Percentiles rank a stretch among this genome's conserved stretches.
phyloP scores from a whole-genome alignment of 2,888 invertebrate species.

The Perizoma flavofasciatum region DNA sequence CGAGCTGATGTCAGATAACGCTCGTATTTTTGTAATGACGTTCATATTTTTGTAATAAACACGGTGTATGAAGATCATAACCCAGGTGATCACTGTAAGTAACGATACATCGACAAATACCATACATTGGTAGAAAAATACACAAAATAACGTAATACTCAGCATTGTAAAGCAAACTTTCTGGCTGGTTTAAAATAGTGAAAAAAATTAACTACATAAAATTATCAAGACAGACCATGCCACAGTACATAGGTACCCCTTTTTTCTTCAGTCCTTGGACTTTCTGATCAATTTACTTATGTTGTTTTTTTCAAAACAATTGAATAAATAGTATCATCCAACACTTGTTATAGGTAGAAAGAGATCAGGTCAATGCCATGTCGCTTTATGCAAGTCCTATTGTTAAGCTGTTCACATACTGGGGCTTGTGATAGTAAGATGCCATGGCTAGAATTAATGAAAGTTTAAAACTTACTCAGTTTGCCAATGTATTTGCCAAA shows the following conservation, averaged over 20 bases:
- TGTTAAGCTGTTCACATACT: conserved; percentile 26
- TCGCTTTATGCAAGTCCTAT: conserved; percentile 25
- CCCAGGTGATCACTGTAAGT: not conserved
- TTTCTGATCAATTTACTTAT: no score
- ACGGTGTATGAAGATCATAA: conserved; percentile 6
- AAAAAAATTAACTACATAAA: no score
- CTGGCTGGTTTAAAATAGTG: no score
- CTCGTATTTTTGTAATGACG: conserved; percentile 24
- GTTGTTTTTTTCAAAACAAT: not conserved
- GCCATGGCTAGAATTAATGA: conserved; percentile 16
- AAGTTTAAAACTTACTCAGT: conserved; percentile 20
- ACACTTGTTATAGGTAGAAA: conserved; percentile 12
- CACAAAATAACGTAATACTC: no score
- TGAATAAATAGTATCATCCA: conserved; percentile 6
- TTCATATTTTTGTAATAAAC: conserved; percentile 19
- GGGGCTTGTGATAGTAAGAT: conserved; percentile 23
- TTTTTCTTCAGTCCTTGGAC: no score
- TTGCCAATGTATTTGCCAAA: conserved; percentile 12
- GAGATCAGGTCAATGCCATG: conserved; percentile 27
- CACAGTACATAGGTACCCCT: no score
- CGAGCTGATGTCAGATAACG: conserved; percentile 60
- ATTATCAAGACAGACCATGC: no score
- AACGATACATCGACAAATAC: no score
- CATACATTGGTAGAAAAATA: no score
- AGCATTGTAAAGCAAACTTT: no score